A percentile compares a stretch with the other conserved stretches of the same genome.
phyloP scores from a whole-genome alignment of 2,113 vertebrate species.

The Lampris incognitus region DNA sequence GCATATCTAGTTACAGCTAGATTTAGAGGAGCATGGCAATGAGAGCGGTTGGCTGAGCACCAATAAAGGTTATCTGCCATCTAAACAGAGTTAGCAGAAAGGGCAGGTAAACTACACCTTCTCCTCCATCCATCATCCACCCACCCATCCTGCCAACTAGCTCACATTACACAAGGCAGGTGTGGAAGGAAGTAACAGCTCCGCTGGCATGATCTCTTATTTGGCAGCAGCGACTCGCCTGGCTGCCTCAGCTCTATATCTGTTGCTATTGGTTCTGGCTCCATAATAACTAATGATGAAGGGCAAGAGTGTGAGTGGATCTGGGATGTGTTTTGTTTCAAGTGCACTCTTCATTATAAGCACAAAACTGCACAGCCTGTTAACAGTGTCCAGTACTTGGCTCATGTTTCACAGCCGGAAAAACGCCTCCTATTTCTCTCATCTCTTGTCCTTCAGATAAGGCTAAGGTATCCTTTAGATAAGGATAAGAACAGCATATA shows the following conservation, averaged over 20 bases:
- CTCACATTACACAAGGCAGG: conserved; percentile 56
- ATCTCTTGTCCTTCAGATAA: not conserved
- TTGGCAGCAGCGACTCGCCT: not conserved
- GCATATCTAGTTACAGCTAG: conserved; percentile 23
- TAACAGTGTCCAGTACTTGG: conserved; percentile 17
- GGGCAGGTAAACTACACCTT: conserved; percentile 24
- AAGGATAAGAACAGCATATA: conserved; percentile 31
- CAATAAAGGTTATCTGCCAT: conserved; percentile 45
- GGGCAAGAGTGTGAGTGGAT: conserved; percentile 28
- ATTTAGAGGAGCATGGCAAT: conserved; percentile 13
- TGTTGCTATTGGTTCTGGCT: not conserved
- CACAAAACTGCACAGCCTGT: conserved; percentile 2
- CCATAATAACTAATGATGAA: conserved; percentile 3
- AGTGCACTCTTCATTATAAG: conserved; percentile 7
- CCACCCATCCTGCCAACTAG: conserved; percentile 1
- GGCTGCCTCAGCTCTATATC: not conserved
- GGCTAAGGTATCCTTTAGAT: not conserved
- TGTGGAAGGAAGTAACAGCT: conserved; percentile 10
- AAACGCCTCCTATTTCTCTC: not conserved
- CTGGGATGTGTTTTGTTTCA: conserved; percentile 42
- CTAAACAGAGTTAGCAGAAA: conserved; percentile 21
- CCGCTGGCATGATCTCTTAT: conserved; percentile 18
- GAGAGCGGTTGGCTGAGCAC: conserved; percentile 25
- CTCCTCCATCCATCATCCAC: not conserved
- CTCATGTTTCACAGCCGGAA: conserved; percentile 17